Percentiles rank a stretch among this genome's conserved stretches.
These are phyloP conservation scores for Pleuronectes platessa DNA, from an alignment of 2,113 vertebrate species.

Conservation along the genomic window DNA sequence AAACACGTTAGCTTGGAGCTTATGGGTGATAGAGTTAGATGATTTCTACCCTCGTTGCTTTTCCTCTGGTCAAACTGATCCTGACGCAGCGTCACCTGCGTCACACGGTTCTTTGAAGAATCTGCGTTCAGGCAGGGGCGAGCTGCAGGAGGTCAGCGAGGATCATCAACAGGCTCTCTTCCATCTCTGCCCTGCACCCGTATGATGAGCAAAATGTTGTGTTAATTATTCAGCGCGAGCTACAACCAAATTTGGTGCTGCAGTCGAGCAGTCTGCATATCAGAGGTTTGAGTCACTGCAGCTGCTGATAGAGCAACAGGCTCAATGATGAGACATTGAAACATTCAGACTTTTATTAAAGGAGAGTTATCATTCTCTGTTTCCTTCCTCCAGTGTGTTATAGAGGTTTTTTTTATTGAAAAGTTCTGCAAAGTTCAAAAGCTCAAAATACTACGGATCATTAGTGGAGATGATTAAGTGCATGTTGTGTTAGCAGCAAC, in stretches of 20 bases:
- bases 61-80: background rate
- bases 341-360: no score
- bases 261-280: constrained; percentile 46
- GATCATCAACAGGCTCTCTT: constrained; percentile 35
- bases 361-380: no score
- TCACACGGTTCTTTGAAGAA: background rate
- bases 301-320: constrained; percentile 12
- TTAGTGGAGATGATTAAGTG: no score
- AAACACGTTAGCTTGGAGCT: no score
- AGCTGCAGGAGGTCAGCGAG: background rate
- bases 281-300: constrained; percentile 65
- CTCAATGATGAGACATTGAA: background rate
- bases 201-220: constrained; percentile 22
- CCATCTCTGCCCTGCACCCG: no score
- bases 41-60: background rate
- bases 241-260: constrained; percentile 61
- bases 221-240: constrained; percentile 45
- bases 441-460: no score
- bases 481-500: no score
- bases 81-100: background rate
- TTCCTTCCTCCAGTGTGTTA: no score
- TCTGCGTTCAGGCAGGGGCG: background rate
- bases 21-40: no score
- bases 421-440: no score
- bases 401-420: no score